These are phyloP conservation scores for Tetragonisca angustula DNA, from an alignment of 2,888 invertebrate species.

Conservation along the genomic window DNA sequence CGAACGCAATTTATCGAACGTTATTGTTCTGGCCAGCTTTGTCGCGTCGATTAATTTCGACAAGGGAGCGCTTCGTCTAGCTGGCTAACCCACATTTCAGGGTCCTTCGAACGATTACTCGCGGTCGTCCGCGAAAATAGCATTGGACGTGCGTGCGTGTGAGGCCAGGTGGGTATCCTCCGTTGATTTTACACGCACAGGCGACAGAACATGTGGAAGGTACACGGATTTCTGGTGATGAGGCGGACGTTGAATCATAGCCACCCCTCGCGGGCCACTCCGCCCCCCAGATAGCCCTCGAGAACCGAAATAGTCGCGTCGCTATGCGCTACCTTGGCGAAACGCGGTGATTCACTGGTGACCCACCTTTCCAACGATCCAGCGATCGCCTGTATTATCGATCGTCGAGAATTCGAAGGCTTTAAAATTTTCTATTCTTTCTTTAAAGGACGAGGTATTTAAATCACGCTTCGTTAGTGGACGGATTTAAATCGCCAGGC, in stretches of 20 bases:
- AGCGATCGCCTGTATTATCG: constrained; percentile 18
- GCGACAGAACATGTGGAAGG: background rate
- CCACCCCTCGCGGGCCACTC: constrained; percentile 63
- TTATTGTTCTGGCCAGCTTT: background rate
- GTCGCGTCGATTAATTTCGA: constrained; percentile 42
- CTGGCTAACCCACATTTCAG: constrained; percentile 61
- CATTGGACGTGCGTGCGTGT: constrained; percentile 35
- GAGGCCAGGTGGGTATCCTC: constrained; percentile 44
- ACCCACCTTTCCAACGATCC: constrained; percentile 74
- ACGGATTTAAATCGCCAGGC: no score
- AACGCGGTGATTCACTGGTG: constrained; percentile 75
- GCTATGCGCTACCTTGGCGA: constrained; percentile 75
- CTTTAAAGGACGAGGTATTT: no score
- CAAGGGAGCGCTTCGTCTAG: constrained; percentile 23
- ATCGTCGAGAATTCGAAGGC: background rate
- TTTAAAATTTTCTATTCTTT: no score
- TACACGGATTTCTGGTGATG: constrained; percentile 37
- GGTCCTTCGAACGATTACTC: constrained; percentile 58
- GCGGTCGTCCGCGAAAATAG: constrained; percentile 59
- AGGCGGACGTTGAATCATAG: constrained; percentile 74
- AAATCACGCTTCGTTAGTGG: no score
- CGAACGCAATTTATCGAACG: background rate
- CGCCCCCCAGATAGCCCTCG: constrained; percentile 61
- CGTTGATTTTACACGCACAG: constrained; percentile 6
- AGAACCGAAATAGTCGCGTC: constrained; percentile 76